Conservation (phyloP, 2,797 vertebrate species). For the Sebastolobus altivelis region DNA sequence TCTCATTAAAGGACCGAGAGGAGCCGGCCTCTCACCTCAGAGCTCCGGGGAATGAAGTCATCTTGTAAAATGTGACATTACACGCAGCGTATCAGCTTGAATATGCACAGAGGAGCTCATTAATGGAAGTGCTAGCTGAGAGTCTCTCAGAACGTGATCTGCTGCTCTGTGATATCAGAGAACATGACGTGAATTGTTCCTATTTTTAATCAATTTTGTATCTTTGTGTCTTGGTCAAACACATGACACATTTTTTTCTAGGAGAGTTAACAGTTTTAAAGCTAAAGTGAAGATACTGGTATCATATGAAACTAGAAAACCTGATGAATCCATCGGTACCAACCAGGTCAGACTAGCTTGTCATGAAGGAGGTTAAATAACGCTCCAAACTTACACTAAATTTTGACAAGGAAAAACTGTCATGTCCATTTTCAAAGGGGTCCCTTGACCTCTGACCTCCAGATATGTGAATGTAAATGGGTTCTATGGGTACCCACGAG, state of each 20-base stretch:
- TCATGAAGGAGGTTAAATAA: too few species aligned
- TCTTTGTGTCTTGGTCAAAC: background rate
- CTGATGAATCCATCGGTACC: too few species aligned
- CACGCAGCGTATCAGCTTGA: background rate
- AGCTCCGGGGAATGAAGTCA: background rate
- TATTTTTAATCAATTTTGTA: background rate
- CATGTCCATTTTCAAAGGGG: too few species aligned
- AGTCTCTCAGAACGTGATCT: background rate
- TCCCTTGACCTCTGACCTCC: too few species aligned
- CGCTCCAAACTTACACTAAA: too few species aligned
- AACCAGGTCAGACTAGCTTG: too few species aligned
- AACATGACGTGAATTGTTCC: background rate
- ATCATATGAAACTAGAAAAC: too few species aligned
- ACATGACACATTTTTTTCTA: background rate
- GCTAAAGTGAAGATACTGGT: too few species aligned
- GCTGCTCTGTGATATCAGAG: background rate
- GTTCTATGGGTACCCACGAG: too few species aligned
- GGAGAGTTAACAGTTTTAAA: too few species aligned
- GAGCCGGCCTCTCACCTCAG: slow-evolving; percentile 11
- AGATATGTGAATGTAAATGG: too few species aligned
- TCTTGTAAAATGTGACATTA: background rate
- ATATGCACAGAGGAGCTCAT: slow-evolving; percentile 30
- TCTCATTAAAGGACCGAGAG: background rate
- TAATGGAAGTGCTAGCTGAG: background rate
- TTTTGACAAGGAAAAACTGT: too few species aligned